phyloP scores from a whole-genome alignment of 1,140 invertebrate species.

The Trichoplusia ni region DNA sequence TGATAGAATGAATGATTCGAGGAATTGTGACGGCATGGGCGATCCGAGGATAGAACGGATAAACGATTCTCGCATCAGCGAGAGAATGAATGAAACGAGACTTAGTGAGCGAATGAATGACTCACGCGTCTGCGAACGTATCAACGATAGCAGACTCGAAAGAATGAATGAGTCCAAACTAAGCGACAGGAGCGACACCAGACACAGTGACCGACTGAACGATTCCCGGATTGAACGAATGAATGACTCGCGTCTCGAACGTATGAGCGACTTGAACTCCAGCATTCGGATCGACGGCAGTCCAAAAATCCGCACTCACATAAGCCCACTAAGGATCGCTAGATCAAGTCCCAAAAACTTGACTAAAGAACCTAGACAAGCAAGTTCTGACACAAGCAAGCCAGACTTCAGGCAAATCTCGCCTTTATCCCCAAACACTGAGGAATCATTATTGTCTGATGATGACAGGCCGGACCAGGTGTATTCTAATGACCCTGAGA shows the following conservation, averaged over 20 bases:
- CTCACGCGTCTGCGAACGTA: constrained; percentile 35
- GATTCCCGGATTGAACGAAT: constrained; percentile 40
- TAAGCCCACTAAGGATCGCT: constrained; percentile 60
- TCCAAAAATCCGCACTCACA: constrained; percentile 62
- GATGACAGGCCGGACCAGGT: constrained; percentile 61
- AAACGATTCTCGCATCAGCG: constrained; percentile 47
- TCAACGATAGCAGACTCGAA: constrained; percentile 35
- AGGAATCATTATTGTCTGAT: constrained; percentile 71
- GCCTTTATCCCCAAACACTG: constrained; percentile 70
- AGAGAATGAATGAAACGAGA: constrained; percentile 44
- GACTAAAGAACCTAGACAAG: constrained; percentile 56
- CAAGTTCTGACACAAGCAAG: constrained; percentile 52
- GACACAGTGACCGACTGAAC: constrained; percentile 40
- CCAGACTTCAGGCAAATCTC: constrained; percentile 57
- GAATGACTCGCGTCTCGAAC: constrained; percentile 47
- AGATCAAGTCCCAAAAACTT: constrained; percentile 63
- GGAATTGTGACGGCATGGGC: constrained; percentile 35
- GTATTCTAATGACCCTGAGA: constrained; percentile 66
- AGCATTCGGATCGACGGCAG: constrained; percentile 68
- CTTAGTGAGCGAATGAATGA: constrained; percentile 42
- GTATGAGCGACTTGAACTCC: constrained; percentile 61
- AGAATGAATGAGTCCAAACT: constrained; percentile 45
- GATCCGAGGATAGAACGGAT: constrained; percentile 42
- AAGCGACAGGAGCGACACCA: constrained; percentile 41
- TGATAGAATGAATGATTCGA: constrained; percentile 39